phyloP scores from a whole-genome alignment of 2,113 vertebrate species.

The Xiphorhynchus elegans region DNA sequence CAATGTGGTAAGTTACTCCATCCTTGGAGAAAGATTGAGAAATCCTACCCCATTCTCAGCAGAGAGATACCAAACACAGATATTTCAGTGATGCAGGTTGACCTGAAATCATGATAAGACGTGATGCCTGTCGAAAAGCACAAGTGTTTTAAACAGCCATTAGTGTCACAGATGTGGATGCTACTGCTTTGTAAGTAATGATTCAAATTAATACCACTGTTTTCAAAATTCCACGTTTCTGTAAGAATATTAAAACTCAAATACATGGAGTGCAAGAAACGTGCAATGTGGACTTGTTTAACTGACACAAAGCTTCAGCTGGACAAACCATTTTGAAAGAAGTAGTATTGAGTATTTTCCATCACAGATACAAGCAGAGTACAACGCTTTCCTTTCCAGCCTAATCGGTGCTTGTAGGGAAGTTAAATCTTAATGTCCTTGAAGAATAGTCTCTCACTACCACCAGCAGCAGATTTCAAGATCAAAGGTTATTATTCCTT shows the following conservation, averaged over 20 bases:
- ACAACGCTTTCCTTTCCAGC: background rate
- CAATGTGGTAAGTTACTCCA: background rate
- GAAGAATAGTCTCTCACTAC: background rate
- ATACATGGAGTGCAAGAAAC: fast-evolving
- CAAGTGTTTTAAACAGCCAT: background rate
- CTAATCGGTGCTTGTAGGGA: background rate
- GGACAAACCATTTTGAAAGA: background rate
- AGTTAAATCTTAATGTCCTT: background rate
- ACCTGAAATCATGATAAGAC: background rate
- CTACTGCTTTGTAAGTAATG: background rate
- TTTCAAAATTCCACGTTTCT: background rate
- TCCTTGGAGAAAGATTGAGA: background rate
- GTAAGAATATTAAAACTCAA: background rate
- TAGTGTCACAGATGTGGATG: background rate
- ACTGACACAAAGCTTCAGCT: background rate
- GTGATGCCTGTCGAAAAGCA: background rate
- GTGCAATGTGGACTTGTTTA: background rate
- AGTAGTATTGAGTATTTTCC: background rate
- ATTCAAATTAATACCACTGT: background rate
- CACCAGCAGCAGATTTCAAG: background rate
- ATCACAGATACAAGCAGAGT: background rate
- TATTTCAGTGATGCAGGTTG: background rate
- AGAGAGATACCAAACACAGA: background rate
- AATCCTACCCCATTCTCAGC: background rate
- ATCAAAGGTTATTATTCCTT: conserved; percentile 20